A percentile compares a stretch with the other conserved stretches of the same genome.
Evolutionary conservation across 2,113 vertebrate genomes (phyloP).

Genomic region (Ursus arctos): DNA sequence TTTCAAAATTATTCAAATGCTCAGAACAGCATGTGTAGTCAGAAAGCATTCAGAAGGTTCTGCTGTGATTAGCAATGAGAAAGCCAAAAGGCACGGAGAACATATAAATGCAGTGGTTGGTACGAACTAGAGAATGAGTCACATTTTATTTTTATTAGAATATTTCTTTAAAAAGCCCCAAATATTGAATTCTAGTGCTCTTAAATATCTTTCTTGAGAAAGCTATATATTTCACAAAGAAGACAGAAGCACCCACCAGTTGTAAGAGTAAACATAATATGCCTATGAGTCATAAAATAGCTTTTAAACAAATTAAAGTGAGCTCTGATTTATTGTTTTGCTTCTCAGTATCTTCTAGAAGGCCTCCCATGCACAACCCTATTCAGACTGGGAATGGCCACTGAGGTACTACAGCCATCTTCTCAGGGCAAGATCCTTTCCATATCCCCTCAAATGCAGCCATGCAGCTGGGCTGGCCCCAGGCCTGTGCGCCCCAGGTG

Average conservation of each 20-base stretch:
- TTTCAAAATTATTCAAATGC: constrained; percentile 19
- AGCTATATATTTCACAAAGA: constrained; percentile 13
- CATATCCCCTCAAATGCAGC: too few species aligned
- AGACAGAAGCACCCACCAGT: neutral
- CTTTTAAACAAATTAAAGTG: neutral
- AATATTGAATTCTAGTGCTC: neutral
- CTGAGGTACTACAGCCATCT: neutral
- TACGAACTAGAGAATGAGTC: neutral
- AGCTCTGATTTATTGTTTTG: neutral
- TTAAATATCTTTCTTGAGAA: constrained; percentile 49
- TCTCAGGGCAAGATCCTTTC: neutral
- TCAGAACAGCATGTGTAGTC: neutral
- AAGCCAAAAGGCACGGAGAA: too few species aligned
- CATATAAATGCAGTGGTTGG: neutral
- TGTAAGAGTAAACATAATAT: neutral
- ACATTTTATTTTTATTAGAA: constrained; percentile 4
- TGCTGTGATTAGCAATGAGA: too few species aligned
- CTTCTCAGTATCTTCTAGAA: neutral
- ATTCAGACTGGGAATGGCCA: neutral
- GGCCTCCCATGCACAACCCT: too few species aligned
- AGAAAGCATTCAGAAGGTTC: too few species aligned
- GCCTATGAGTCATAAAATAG: neutral
- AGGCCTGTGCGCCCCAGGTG: neutral
- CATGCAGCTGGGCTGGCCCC: neutral
- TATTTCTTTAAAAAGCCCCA: neutral